Percentiles rank a stretch among this genome's conserved stretches.
Conservation (phyloP, 2,888 invertebrate species). For the Ypsolopha scabrella region DNA sequence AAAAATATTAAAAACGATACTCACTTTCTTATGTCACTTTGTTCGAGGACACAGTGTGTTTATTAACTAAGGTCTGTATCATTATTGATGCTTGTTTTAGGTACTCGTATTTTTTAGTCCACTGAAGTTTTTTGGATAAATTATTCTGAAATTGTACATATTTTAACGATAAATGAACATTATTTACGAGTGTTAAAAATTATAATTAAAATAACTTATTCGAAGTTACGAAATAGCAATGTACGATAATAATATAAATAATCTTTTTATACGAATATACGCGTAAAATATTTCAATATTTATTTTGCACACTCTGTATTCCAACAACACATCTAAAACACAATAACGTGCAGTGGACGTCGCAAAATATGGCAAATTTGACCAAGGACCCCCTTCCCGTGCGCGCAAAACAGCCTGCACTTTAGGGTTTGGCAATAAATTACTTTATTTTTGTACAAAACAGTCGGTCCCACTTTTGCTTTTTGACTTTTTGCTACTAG, state of each 20-base stretch:
- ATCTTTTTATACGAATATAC: too few species aligned
- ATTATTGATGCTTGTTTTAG: background rate
- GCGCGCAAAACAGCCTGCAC: constrained; percentile 28
- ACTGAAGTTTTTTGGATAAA: background rate
- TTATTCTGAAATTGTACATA: too few species aligned
- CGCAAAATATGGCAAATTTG: constrained; percentile 30
- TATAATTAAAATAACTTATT: background rate
- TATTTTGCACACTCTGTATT: constrained; percentile 3
- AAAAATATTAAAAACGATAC: constrained; percentile 26
- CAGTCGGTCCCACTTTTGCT: constrained; percentile 38
- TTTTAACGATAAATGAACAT: too few species aligned
- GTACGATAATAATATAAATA: too few species aligned
- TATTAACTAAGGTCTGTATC: background rate
- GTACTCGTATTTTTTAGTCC: too few species aligned
- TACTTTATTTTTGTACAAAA: constrained; percentile 38
- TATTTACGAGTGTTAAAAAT: too few species aligned
- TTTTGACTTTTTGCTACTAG: constrained; percentile 33
- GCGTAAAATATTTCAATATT: background rate
- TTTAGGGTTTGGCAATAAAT: constrained; percentile 37
- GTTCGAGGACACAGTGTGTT: constrained; percentile 19
- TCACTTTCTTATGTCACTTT: constrained; percentile 46
- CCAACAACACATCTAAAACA: background rate
- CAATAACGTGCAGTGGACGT: constrained; percentile 13
- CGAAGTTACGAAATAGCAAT: background rate
- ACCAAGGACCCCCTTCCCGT: constrained; percentile 14